phyloP scores from a whole-genome alignment of 2,113 vertebrate genomes.

The Porphyrio hochstetteri region DNA sequence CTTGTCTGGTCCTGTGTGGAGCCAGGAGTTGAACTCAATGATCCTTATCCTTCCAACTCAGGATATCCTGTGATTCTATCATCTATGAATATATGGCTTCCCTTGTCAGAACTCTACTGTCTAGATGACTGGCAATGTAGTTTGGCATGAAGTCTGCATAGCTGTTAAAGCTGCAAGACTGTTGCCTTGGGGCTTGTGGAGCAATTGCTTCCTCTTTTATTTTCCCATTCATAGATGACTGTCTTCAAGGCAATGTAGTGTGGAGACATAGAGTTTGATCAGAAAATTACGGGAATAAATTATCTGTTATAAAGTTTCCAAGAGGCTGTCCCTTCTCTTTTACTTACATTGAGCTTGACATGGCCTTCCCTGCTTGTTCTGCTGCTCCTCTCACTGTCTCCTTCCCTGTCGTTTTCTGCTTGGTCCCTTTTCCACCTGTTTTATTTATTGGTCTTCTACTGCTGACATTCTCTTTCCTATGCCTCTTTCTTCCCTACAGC shows the following conservation, averaged over 20 bases:
- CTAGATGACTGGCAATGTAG: background rate
- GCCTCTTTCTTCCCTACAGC: background rate
- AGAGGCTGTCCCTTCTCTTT: background rate
- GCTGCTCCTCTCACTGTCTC: background rate
- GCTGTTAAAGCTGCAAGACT: background rate
- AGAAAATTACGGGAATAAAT: background rate
- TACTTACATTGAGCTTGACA: background rate
- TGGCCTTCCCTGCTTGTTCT: background rate
- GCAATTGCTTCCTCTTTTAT: background rate
- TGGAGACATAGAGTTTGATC: background rate
- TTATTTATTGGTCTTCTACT: background rate
- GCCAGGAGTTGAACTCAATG: too few relatives aligned
- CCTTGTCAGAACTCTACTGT: background rate
- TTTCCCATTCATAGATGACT: background rate
- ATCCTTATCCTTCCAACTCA: too few relatives aligned
- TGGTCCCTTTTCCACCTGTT: background rate
- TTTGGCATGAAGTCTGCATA: background rate
- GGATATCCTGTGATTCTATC: too few relatives aligned
- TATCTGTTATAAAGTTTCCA: background rate
- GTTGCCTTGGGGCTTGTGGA: background rate
- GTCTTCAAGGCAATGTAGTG: background rate
- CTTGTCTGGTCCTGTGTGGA: too few relatives aligned
- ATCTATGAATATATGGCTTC: background rate
- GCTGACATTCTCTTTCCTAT: background rate
- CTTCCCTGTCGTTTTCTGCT: background rate